A percentile compares a stretch with the other conserved stretches of the same genome.
Evolutionary conservation across 2,113 vertebrate genomes (phyloP).

Genomic region (Tetraodon nigroviridis): DNA sequence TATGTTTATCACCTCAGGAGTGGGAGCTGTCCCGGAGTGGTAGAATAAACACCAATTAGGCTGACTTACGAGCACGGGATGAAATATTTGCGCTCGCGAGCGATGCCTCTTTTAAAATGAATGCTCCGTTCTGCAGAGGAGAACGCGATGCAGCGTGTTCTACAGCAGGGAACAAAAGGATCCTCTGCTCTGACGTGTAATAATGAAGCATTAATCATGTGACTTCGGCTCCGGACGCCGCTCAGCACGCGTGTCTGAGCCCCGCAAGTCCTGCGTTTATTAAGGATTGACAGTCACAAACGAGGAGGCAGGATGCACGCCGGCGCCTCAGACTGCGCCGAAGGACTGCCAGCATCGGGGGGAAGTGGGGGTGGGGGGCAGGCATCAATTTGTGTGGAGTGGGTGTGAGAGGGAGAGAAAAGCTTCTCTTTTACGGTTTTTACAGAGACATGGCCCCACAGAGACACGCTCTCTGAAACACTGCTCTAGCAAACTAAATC

Average conservation of each 20-base stretch:
- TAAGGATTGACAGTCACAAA: constrained; percentile 40
- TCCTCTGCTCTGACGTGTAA: not conserved
- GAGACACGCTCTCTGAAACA: not conserved
- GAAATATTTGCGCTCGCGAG: not conserved
- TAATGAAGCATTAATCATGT: constrained; percentile 15
- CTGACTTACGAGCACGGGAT: constrained; percentile 6
- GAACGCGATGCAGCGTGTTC: not conserved
- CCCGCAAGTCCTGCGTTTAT: constrained; percentile 22
- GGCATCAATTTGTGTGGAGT: not conserved
- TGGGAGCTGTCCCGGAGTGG: not conserved
- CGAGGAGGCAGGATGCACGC: constrained; percentile 2
- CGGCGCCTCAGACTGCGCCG: constrained; percentile 12
- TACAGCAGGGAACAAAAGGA: constrained; percentile 2
- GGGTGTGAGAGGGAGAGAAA: constrained; percentile 1
- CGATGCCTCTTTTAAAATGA: not conserved
- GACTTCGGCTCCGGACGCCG: not conserved
- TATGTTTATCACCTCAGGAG: constrained; percentile 27
- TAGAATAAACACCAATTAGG: constrained; percentile 35
- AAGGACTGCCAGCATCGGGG: not conserved
- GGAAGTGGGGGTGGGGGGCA: not conserved
- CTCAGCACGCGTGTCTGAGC: not conserved
- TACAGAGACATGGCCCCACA: not conserved
- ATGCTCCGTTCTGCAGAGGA: not conserved
- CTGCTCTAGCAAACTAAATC: too few species aligned
- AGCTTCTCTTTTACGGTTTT: not conserved